These are phyloP conservation scores for Alentia gelatinosa DNA, from an alignment of 2,888 invertebrate species.

Conservation along the genomic window DNA sequence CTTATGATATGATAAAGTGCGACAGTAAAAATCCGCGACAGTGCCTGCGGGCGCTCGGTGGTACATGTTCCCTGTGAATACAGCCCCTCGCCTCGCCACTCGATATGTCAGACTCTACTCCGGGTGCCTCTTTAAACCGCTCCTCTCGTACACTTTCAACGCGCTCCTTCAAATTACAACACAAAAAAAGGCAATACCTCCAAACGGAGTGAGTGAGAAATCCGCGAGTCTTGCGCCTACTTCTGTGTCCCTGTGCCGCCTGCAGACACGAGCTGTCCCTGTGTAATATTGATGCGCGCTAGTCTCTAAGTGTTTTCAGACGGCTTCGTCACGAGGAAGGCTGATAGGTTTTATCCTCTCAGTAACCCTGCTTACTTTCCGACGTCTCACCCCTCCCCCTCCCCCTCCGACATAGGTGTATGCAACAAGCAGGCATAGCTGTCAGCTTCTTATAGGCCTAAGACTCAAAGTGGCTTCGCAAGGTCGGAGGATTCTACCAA, in stretches of 20 bases:
- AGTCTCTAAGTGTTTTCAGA: not conserved
- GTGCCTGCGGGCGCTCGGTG: not conserved
- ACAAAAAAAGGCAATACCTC: not conserved
- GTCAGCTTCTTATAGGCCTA: not conserved
- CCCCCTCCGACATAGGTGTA: not conserved
- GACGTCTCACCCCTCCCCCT: not conserved
- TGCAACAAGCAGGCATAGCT: not conserved
- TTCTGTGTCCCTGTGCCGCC: not conserved
- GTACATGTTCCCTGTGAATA: not conserved
- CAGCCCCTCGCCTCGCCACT: not conserved
- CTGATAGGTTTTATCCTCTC: not conserved
- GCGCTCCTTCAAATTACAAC: slow-evolving; percentile 1
- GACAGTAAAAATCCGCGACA: not conserved
- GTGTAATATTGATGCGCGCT: not conserved
- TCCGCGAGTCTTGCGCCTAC: not conserved
- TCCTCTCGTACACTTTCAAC: not conserved
- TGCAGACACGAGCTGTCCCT: not conserved
- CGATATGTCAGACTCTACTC: not conserved
- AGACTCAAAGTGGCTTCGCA: not conserved
- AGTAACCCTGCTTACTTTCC: not conserved
- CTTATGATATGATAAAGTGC: too few relatives aligned
- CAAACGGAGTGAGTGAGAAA: not conserved
- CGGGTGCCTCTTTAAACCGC: not conserved
- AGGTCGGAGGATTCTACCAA: not conserved
- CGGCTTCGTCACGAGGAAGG: not conserved